Percentiles rank a stretch among this genome's conserved stretches.
phyloP scores from a whole-genome alignment of 2,797 vertebrate species.

The Balearica regulorum region DNA sequence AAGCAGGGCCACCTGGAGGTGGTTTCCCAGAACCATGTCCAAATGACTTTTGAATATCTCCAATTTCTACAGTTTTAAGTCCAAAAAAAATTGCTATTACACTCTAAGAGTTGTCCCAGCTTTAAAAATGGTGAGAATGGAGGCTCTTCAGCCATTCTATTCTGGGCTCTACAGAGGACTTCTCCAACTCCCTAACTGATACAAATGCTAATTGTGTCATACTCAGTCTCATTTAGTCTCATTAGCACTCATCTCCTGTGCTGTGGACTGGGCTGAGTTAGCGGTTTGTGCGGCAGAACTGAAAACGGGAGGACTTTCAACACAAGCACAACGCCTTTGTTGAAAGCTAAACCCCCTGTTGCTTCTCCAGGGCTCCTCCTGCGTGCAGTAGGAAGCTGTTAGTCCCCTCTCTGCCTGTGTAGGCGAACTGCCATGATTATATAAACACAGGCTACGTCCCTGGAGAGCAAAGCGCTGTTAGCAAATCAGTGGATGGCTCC shows the following conservation, averaged over 20 bases:
- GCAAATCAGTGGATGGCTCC: neutral
- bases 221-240: too few species aligned
- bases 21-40: neutral
- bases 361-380: neutral
- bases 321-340: neutral
- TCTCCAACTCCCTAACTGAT: neutral
- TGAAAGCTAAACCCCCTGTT: neutral
- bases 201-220: neutral
- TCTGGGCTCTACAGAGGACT: neutral
- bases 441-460: neutral
- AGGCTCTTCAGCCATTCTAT: neutral
- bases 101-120: neutral
- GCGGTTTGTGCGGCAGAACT: neutral
- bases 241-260: neutral
- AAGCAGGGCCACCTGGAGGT: neutral
- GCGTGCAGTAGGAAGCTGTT: neutral
- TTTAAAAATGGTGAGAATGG: neutral
- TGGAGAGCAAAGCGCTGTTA: neutral
- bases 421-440: neutral
- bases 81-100: fast-evolving
- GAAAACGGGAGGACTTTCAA: neutral
- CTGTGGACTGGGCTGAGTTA: neutral
- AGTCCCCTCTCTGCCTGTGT: neutral
- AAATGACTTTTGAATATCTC: neutral
- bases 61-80: neutral